Base-by-base conservation (phyloP, 1,140 invertebrate genomes). In the Diorhabda elongata region DNA sequence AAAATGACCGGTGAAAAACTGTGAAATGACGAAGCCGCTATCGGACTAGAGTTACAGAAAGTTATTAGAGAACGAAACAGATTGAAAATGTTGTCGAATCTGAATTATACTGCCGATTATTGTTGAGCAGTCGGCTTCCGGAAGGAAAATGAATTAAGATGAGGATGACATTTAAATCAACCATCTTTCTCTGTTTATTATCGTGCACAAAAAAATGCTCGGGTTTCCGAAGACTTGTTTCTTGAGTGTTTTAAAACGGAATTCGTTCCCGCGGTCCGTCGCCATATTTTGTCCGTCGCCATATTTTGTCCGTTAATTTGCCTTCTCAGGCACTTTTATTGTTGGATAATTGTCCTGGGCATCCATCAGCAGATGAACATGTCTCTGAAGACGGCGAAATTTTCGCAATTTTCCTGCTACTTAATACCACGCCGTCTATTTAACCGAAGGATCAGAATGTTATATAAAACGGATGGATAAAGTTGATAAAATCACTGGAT, bases 361-460 rank as follows among this genome's bases (percentile, higher is more conserved):
- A 79, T 72, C 75, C 74, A 42, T 7, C 9, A 5, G 2, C 26
- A 26, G 26, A 26, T 26, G 26, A 26, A 26, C 26, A 26, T 26
- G 67, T 69, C 64, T 60, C 73, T 70, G 73, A 77, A 42, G 76
- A 80, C 75, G 75, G 75, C 73, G 69, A 71, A 26, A 76, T 79
- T 66, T 76, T 71, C 69, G 74, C 77, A 44, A 79, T 80, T 74
- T 82, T 77, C 77, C 73, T 82, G 65, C 79, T 79, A 63, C 76
- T 77, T 67, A 82, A 82, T 64, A 75, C 73, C 63, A 79, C 76
- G 66, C 69, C 79, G 58, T 70, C 74, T 64, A 80, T 81, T 66
- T 78, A 68, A 68, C 67, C 67, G 5, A 80, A 81, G 76, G 75
- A 82, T 64, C 78, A 80, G 73, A 44, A 77, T 61, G 74, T 76